phyloP scores from a whole-genome alignment of 2,797 vertebrate species.

The Premnoplex brunnescens region DNA sequence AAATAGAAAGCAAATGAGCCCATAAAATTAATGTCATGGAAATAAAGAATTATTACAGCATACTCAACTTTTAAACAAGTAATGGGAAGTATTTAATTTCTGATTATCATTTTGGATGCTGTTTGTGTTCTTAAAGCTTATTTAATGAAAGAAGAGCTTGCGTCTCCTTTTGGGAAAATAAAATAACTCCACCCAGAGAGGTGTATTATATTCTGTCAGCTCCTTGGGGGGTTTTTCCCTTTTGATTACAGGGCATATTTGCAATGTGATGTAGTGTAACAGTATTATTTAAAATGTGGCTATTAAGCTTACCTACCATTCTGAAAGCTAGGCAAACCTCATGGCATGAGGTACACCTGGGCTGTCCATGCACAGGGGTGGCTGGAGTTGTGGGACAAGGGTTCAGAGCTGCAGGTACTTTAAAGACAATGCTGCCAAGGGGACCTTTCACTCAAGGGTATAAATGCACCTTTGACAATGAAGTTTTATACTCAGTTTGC shows the following conservation, averaged over 20 bases:
- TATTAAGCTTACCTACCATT: slow-evolving; percentile 4
- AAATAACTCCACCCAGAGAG: slow-evolving; percentile 24
- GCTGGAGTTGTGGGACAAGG: not conserved
- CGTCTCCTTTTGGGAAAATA: slow-evolving; percentile 15
- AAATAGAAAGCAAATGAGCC: not conserved
- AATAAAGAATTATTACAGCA: not conserved
- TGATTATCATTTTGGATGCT: slow-evolving; percentile 60
- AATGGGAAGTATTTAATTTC: slow-evolving; percentile 54
- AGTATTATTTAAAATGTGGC: slow-evolving; percentile 14
- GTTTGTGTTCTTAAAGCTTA: slow-evolving; percentile 57
- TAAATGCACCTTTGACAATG: not conserved
- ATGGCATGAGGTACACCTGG: not conserved
- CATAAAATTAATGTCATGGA: slow-evolving; percentile 18
- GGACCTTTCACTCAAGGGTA: not conserved
- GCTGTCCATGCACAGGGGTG: rapidly evolving
- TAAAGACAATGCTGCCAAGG: not conserved
- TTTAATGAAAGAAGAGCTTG: slow-evolving; percentile 33
- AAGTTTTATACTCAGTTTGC: not conserved
- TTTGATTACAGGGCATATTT: slow-evolving; percentile 29
- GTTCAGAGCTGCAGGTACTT: not conserved
- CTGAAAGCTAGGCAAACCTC: slow-evolving; percentile 24
- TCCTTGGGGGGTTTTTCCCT: not conserved
- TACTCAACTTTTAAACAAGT: slow-evolving; percentile 24
- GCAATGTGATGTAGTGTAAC: not conserved
- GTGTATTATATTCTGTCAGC: not conserved